Percentiles rank a stretch among this genome's conserved stretches.
Conservation (phyloP, 2,797 vertebrate species). For the Alfaro cultratus region DNA sequence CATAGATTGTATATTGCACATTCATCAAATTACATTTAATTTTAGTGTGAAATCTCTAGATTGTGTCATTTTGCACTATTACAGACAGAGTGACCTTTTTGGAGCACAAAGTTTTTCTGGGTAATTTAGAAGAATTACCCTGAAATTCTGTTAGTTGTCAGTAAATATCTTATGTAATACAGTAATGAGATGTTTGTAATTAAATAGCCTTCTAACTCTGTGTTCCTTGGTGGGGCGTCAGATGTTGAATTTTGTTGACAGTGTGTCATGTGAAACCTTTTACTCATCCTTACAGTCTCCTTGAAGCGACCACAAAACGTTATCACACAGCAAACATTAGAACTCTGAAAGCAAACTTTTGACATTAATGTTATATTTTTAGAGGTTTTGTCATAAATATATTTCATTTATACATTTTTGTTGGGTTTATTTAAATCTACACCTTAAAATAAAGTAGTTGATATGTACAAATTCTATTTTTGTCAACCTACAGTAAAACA, state of each 20-base stretch:
- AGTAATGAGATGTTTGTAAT: not conserved
- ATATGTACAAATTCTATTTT: not conserved
- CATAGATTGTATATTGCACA: not conserved
- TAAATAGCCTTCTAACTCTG: not conserved
- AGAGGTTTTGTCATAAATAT: not conserved
- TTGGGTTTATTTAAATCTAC: not conserved
- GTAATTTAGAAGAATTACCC: not conserved
- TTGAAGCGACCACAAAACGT: not conserved
- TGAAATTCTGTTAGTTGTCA: not conserved
- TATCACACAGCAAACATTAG: not conserved
- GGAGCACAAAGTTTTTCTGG: not conserved
- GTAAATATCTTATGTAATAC: not conserved
- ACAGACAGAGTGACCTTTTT: not conserved
- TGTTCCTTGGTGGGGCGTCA: not conserved
- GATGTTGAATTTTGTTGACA: constrained; percentile 2
- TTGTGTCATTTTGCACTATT: not conserved
- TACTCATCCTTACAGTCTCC: not conserved
- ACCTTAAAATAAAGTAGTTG: not conserved
- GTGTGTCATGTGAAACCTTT: constrained; percentile 3
- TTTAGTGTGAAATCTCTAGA: no score
- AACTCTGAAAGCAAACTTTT: not conserved
- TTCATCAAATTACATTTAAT: not conserved
- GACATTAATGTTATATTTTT: not conserved
- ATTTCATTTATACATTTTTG: not conserved
- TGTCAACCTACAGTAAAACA: not conserved